These are phyloP conservation scores for Aradophagus sp. DNA, from an alignment of 1,140 invertebrate genomes.

Conservation along the genomic window DNA sequence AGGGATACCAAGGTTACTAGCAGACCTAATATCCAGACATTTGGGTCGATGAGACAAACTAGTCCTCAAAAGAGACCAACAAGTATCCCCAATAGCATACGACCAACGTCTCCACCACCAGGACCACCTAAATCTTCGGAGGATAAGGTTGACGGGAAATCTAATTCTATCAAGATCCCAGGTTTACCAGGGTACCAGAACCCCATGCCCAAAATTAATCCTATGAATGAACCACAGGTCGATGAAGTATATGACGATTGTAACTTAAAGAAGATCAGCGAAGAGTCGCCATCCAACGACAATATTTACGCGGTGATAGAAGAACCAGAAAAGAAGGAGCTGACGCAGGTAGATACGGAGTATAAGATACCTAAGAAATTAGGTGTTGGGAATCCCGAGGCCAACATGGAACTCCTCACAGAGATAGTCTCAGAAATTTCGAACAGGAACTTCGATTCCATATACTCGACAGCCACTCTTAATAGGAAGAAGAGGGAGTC, in stretches of 20 bases:
- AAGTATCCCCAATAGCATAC: conserved; percentile 78
- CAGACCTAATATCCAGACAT: conserved; percentile 80
- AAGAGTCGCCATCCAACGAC: conserved; percentile 79
- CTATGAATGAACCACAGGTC: conserved; percentile 53
- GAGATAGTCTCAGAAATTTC: conserved; percentile 92
- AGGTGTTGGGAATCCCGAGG: conserved; percentile 81
- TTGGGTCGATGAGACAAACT: conserved; percentile 85
- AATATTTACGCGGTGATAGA: conserved; percentile 92
- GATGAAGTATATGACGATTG: conserved; percentile 84
- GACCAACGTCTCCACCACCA: conserved; percentile 81
- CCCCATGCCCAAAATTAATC: conserved; percentile 35
- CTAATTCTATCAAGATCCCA: conserved; percentile 64
- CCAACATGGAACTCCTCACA: conserved; percentile 81
- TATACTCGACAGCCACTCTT: conserved; percentile 85
- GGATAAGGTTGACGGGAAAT: conserved; percentile 62
- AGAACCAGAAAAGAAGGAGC: conserved; percentile 74
- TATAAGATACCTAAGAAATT: conserved; percentile 77
- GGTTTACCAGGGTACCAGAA: conserved; percentile 76
- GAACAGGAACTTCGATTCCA: conserved; percentile 87
- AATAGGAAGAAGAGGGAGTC: conserved; percentile 78
- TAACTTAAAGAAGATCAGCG: conserved; percentile 79
- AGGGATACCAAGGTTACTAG: conserved; percentile 77
- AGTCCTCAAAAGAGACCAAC: conserved; percentile 78
- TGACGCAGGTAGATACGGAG: conserved; percentile 61
- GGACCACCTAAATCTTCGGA: conserved; percentile 74